phyloP scores from a whole-genome alignment of 2,888 invertebrate genomes.

The Metalampra italica region DNA sequence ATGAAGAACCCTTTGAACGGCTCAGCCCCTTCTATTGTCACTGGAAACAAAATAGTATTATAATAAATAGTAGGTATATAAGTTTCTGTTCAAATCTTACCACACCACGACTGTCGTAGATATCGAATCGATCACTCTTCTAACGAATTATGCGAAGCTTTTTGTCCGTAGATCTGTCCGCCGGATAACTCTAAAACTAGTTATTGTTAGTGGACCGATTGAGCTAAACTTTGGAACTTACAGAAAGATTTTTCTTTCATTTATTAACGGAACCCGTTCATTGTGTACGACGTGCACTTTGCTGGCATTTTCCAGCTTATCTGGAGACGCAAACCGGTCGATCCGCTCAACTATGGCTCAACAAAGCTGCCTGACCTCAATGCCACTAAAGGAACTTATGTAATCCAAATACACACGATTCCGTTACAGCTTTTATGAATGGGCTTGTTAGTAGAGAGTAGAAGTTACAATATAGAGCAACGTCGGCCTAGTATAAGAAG shows the following conservation, averaged over 20 bases:
- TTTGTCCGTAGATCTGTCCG: too few species aligned
- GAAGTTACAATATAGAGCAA: slow-evolving; percentile 3
- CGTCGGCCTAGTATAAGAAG: slow-evolving; percentile 11
- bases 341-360: slow-evolving; percentile 16
- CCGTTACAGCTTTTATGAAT: neutral
- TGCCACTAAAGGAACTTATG: slow-evolving; percentile 41
- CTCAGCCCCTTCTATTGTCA: slow-evolving; percentile 75
- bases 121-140: too few species aligned
- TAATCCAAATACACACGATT: slow-evolving; percentile 22
- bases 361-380: slow-evolving; percentile 53
- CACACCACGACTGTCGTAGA: too few species aligned
- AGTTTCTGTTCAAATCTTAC: neutral
- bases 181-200: too few species aligned
- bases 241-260: too few species aligned
- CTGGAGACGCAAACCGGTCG: slow-evolving; percentile 42
- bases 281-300: too few species aligned
- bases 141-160: too few species aligned
- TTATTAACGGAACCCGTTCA: too few species aligned
- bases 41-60: slow-evolving; percentile 50
- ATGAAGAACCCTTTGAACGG: slow-evolving; percentile 91
- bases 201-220: too few species aligned
- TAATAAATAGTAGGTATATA: too few species aligned
- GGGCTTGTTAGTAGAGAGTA: neutral
- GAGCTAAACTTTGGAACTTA: too few species aligned
- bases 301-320: neutral